Evolutionary conservation across 2,797 vertebrate genomes (phyloP), one percentile per base, ranked within the genome.

Genomic region (Muscicapa striata): DNA sequence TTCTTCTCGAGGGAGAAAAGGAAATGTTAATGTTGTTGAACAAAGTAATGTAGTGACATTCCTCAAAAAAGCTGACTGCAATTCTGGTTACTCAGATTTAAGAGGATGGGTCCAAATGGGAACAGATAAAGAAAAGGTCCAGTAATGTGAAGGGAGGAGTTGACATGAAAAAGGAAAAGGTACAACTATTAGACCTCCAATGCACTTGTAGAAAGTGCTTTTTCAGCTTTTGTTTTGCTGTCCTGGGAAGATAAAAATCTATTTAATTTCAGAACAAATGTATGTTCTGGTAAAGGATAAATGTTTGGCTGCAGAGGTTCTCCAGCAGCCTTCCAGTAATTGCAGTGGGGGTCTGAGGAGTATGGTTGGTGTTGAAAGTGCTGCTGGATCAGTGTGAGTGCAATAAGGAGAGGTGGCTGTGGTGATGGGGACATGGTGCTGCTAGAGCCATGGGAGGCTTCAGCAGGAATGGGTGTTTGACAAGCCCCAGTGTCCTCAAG

Each of bases 1-100:
- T 58, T 75, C 48, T 63, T 20, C 43, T 49, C 64, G 46, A 18
- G 14, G 32, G 79, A 88, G 54, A 41, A 57, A 78, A 86, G 30
- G 32, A 85, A 76, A 77, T 91, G 88, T 45, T 80, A 85, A 93
- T 68, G 83, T 30, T 92, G 17, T 72, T 88, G 66, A 48, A 38
- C 22, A 57, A 77, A 75, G 30, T 74, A 48, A 29, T 70, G 36
- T 77, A 87, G 63, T 74, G 73, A 32, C 22, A 10, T 36, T 90
- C 13, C 34, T 94, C 43, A 55, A 62, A 92, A 86, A 51, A 84
- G 6, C 73, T 14, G 30, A 23, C 22, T 90, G 73, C 36, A 66
- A 5, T 88, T 92, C 36, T 81, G 27, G 15, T 89, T 88, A 58
- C 18, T 10, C 27, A 55, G 58, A 66, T 58, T 58, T 68, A 49